These are phyloP conservation scores for Antrozous pallidus DNA, from an alignment of 2,797 vertebrate species.

Conservation along the genomic window DNA sequence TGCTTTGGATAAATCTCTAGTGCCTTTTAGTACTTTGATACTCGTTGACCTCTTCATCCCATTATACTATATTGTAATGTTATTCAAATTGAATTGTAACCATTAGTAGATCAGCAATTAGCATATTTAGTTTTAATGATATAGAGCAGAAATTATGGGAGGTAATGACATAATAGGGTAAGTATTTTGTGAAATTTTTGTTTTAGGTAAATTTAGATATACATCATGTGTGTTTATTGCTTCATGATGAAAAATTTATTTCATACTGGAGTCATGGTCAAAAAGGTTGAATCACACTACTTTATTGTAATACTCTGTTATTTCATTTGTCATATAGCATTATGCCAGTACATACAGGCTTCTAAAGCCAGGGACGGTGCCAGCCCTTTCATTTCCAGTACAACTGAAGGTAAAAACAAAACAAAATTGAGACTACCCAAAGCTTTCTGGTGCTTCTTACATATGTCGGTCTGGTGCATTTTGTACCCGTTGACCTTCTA, in stretches of 20 bases:
- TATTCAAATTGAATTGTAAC: conserved; percentile 25
- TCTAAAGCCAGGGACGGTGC: conserved; percentile 98
- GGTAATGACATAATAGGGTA: conserved; percentile 38
- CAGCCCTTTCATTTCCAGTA: conserved; percentile 93
- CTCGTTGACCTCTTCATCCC: background rate
- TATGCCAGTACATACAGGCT: conserved; percentile 99
- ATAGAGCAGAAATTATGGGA: conserved; percentile 14
- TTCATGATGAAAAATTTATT: conserved; percentile 56
- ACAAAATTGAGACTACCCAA: conserved; percentile 66
- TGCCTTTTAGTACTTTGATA: conserved; percentile 27
- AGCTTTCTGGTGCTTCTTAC: conserved; percentile 75
- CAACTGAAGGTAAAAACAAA: conserved; percentile 94
- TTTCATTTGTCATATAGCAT: conserved; percentile 98
- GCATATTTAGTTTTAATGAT: conserved; percentile 38
- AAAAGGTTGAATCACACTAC: conserved; percentile 63
- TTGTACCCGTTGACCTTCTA: conserved; percentile 84
- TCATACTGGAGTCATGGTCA: conserved; percentile 62
- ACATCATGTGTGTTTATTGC: background rate
- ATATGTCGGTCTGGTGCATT: conserved; percentile 72
- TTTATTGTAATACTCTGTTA: conserved; percentile 88
- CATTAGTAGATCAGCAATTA: conserved; percentile 19
- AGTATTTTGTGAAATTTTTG: conserved; percentile 61
- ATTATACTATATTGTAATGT: conserved; percentile 23
- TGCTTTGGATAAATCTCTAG: background rate
- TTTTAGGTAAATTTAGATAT: conserved; percentile 33